Base-by-base conservation (phyloP, 2,888 invertebrate genomes). In the Drosophila fulvimacula region DNA sequence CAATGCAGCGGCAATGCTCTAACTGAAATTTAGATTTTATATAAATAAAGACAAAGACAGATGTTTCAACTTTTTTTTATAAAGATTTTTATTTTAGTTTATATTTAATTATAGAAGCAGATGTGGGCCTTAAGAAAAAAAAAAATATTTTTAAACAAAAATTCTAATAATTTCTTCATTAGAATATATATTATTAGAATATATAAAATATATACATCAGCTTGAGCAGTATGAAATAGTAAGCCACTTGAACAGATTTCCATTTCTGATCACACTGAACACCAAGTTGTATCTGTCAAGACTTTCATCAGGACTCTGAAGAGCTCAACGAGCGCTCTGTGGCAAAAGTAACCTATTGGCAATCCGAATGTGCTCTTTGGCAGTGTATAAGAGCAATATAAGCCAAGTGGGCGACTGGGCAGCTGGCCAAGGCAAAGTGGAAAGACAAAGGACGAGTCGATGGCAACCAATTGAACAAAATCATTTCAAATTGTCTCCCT, bases 401-500 rank as follows among this genome's bases (percentile, higher is more conserved):
- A 69, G 42, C 39, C 55, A 44, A 27, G 27, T 9, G 56, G 51
- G 42, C n/a, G 32, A 63, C n/a, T 52, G 52, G 52, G 19, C 38
- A 42, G 51, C 46, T 38, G 57, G 61, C 67, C 63, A 61, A 59
- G 63, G 67, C 60, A 58, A 62, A 71, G 64, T 39, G 61, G 34
- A 44, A 69, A 70, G 64, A 64, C 60, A 69, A 76, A 60, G 62
- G 11, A 46, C 44, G 62, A 52, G 52, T 39, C 63, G 46, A 68
- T 61, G 64, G 52, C 61, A 74, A 68, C 60, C 79, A 82, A 79
- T 83, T 73, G 79, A 70, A 71, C 73, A 79, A 79, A 82, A 85
- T 85, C 81, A 74, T 78, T 71, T 82, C 74, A 82, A 83, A 86
- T 83, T 83, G 82, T 79, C 73, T 69, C 67, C 65, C 55, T 52